Conservation (phyloP, 2,797 vertebrate genomes). For the Alauda arvensis region DNA sequence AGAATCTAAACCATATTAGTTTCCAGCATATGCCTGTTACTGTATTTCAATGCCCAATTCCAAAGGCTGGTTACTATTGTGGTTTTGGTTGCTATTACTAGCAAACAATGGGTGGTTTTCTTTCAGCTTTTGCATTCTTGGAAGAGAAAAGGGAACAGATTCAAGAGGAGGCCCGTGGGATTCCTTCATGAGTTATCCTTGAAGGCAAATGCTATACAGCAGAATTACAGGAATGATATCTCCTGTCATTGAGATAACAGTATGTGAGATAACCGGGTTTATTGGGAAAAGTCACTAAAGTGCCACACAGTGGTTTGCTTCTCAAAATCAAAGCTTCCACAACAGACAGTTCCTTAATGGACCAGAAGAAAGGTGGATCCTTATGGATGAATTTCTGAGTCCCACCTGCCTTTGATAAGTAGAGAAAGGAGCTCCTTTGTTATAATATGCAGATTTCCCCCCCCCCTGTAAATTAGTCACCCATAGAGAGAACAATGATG, state of each 20-base stretch:
- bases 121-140: conserved; percentile 3
- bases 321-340: background rate
- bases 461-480: background rate
- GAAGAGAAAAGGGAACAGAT: background rate
- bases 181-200: background rate
- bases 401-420: background rate
- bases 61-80: conserved; percentile 41
- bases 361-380: background rate
- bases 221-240: background rate
- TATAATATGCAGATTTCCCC: background rate
- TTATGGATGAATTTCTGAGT: background rate
- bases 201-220: background rate
- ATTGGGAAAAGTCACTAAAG: background rate
- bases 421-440: background rate
- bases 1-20: background rate
- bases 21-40: background rate
- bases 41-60: background rate
- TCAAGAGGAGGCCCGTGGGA: background rate
- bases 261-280: background rate
- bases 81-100: conserved; percentile 34
- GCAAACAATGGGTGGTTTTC: background rate
- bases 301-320: background rate
- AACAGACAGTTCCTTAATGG: background rate
- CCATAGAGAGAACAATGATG: background rate
- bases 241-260: background rate